Evolutionary conservation across 2,797 vertebrate species (phyloP).

Genomic region (Epinephelus awoara): DNA sequence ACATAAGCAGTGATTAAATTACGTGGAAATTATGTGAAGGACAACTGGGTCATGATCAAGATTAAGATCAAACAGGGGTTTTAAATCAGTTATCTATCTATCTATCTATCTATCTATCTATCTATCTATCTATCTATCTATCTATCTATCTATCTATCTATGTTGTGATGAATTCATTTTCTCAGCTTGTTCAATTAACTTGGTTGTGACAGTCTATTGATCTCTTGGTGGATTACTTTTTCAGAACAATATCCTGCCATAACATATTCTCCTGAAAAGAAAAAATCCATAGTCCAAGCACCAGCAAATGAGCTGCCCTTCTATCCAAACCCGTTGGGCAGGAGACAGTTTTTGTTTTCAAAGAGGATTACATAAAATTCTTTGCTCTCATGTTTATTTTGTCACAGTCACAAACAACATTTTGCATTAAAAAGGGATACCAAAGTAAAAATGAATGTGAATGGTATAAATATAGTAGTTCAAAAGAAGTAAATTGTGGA

Average conservation of each 20-base stretch:
- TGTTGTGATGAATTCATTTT: constrained; percentile 64
- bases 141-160: constrained; percentile 8
- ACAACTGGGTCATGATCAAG: not conserved
- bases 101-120: constrained; percentile 1
- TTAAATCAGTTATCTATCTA: not conserved
- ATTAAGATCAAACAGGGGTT: not conserved
- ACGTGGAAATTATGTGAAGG: constrained; percentile 1
- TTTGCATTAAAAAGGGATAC: too few species aligned
- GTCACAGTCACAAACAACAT: not conserved
- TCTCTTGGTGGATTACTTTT: constrained; percentile 74
- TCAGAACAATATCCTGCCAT: constrained; percentile 68
- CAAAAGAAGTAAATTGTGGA: not conserved
- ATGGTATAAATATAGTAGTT: not conserved
- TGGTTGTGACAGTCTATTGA: constrained; percentile 70
- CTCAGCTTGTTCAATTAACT: constrained; percentile 79
- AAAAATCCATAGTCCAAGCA: constrained; percentile 52
- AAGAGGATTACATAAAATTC: not conserved
- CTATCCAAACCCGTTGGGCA: not conserved
- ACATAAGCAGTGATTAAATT: not conserved
- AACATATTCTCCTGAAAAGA: constrained; percentile 59
- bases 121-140: constrained; percentile 21
- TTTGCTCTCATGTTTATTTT: not conserved
- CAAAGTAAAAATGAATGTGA: not conserved
- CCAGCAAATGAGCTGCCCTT: constrained; percentile 12
- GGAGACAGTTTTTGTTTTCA: not conserved